These are phyloP conservation scores for Trachelus tabidus DNA, from an alignment of 2,888 invertebrate genomes.

Conservation along the genomic window DNA sequence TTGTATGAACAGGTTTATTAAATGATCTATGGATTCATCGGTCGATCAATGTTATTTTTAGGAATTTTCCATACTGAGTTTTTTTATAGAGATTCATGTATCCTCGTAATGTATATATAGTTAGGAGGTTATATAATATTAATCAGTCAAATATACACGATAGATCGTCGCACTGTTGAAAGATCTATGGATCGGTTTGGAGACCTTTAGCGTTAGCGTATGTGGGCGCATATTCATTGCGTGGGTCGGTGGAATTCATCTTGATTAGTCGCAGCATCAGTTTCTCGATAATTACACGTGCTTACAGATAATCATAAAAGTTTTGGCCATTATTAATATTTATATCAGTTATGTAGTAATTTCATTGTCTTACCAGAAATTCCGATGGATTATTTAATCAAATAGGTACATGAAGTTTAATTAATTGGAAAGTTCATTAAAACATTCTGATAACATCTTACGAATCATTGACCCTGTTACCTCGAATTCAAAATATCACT, in stretches of 20 bases:
- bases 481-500: not conserved
- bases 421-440: not conserved
- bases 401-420: not conserved
- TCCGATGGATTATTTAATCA: not conserved
- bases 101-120: not conserved
- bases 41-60: too few species aligned
- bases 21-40: too few species aligned
- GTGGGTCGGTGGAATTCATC: not conserved
- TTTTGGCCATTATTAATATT: not conserved
- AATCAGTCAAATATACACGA: not conserved
- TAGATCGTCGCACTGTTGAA: not conserved
- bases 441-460: not conserved
- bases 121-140: not conserved
- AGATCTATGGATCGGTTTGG: not conserved
- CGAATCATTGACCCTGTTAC: not conserved
- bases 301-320: not conserved
- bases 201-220: not conserved
- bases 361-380: not conserved
- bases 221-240: not conserved
- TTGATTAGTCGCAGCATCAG: not conserved
- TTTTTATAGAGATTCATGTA: not conserved
- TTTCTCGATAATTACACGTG: not conserved
- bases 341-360: not conserved
- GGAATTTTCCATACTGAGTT: too few species aligned
- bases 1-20: too few species aligned